Conservation (phyloP, 2,113 vertebrate species). For the Brachypteracias leptosomus region DNA sequence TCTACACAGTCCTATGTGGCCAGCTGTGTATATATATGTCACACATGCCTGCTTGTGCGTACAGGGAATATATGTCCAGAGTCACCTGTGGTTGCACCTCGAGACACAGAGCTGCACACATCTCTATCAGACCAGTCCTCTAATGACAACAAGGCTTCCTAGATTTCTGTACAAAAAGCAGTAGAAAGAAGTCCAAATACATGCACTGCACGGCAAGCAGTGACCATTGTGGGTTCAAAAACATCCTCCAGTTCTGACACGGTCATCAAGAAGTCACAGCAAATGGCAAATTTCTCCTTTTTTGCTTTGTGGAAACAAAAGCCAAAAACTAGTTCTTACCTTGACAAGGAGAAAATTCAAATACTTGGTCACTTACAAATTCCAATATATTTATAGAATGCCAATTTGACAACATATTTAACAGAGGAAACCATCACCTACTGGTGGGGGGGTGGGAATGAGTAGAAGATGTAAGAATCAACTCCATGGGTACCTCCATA, state of each 20-base stretch:
- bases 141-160: background rate
- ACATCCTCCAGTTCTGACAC: background rate
- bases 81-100: background rate
- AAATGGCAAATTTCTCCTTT: background rate
- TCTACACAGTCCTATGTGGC: background rate
- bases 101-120: background rate
- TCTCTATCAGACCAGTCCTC: background rate
- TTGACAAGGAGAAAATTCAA: background rate
- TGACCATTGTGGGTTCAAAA: background rate
- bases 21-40: background rate
- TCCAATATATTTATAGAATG: background rate
- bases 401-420: background rate
- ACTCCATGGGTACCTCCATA: background rate
- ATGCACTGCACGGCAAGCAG: background rate
- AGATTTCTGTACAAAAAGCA: background rate
- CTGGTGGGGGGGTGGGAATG: background rate
- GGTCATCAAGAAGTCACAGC: background rate
- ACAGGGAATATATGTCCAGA: background rate
- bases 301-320: background rate
- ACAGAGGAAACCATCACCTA: background rate
- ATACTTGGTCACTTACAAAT: background rate
- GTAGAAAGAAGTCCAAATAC: background rate
- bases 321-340: background rate
- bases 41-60: background rate
- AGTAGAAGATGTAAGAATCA: background rate